Conservation (phyloP, 2,797 vertebrate species). For the Nothura maculosa region DNA sequence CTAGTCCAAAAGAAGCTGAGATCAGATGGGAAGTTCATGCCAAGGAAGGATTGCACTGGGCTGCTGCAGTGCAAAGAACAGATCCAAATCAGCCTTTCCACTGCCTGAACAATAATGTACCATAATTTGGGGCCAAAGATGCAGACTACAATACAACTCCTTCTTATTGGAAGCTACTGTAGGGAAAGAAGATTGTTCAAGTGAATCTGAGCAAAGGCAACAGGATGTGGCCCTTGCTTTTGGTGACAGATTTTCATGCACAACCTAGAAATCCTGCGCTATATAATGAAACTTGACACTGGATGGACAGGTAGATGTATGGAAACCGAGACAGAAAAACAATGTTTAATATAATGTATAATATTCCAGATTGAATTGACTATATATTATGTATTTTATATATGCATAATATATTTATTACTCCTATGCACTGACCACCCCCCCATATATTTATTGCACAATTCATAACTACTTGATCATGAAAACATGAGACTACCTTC, state of each 20-base stretch:
- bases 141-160: conserved; percentile 27
- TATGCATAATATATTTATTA: background rate
- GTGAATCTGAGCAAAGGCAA: background rate
- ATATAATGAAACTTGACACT: background rate
- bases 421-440: background rate
- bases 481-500: background rate
- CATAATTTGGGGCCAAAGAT: conserved; percentile 51
- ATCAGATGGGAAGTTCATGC: conserved; percentile 10
- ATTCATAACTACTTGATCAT: background rate
- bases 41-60: conserved; percentile 44
- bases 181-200: background rate
- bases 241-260: background rate
- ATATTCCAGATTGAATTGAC: background rate
- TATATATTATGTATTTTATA: background rate
- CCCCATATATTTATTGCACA: background rate
- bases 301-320: background rate
- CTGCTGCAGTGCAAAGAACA: conserved; percentile 29
- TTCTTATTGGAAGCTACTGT: background rate
- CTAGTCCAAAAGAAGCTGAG: conserved; percentile 24
- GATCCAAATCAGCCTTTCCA: conserved; percentile 72
- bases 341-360: background rate
- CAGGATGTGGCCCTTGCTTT: background rate
- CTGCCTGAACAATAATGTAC: conserved; percentile 54
- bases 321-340: background rate
- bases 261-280: background rate